Conservation (phyloP, 2,888 invertebrate genomes). For the Arge pagana region DNA sequence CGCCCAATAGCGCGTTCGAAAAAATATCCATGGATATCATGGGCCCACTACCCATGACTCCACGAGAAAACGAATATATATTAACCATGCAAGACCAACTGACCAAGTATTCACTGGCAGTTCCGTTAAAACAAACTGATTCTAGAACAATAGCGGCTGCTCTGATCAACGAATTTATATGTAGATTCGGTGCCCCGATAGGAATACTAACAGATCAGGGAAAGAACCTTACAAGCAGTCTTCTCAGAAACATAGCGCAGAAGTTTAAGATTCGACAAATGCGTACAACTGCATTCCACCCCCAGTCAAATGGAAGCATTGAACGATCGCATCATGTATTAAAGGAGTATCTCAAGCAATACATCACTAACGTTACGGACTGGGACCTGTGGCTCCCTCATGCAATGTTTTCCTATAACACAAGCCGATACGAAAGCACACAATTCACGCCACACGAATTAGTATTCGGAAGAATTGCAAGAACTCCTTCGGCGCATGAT, state of each 20-base stretch:
- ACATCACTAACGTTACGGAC: not conserved
- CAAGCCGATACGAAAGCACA: constrained; percentile 24
- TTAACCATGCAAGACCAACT: constrained; percentile 22
- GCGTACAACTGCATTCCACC: constrained; percentile 25
- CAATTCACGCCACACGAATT: constrained; percentile 26
- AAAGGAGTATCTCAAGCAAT: constrained; percentile 20
- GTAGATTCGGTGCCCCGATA: constrained; percentile 23
- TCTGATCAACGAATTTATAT: constrained; percentile 22
- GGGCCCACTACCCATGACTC: constrained; percentile 24
- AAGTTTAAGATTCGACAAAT: constrained; percentile 20
- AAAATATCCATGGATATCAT: constrained; percentile 26
- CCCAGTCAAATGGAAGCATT: constrained; percentile 23
- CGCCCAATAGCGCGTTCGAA: constrained; percentile 17
- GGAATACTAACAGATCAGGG: constrained; percentile 27
- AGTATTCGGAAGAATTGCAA: constrained; percentile 22
- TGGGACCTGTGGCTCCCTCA: constrained; percentile 26
- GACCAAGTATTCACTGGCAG: constrained; percentile 23
- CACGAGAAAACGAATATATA: constrained; percentile 29
- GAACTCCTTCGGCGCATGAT: too few relatives aligned
- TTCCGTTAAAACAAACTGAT: constrained; percentile 6
- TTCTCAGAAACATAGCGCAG: constrained; percentile 19
- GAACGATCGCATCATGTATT: constrained; percentile 22
- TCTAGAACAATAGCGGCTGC: constrained; percentile 27
- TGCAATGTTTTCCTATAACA: constrained; percentile 26
- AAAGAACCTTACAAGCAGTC: constrained; percentile 12